These are phyloP conservation scores for Oscarella lobularis DNA, from an alignment of 37 sponge, comb jelly and placozoan species.

Conservation along the genomic window DNA sequence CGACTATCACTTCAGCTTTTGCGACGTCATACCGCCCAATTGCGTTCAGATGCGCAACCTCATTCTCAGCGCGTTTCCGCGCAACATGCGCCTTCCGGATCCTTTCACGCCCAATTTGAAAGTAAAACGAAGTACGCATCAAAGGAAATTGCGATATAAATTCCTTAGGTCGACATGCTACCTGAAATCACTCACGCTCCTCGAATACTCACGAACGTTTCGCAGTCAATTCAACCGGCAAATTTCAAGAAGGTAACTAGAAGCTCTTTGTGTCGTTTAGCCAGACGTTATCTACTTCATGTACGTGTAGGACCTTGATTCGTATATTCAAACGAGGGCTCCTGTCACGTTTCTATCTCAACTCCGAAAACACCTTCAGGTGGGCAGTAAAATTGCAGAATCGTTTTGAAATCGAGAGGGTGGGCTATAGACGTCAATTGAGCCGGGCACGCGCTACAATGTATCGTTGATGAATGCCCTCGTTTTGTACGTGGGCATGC, in stretches of 20 bases:
- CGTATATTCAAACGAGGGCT: slow-evolving; percentile 68
- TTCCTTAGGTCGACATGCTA: slow-evolving; percentile 80
- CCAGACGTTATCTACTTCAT: background rate
- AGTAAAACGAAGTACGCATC: slow-evolving; percentile 22
- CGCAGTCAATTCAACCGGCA: slow-evolving; percentile 48
- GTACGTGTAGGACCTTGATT: slow-evolving; percentile 58
- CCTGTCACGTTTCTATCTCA: slow-evolving; percentile 88
- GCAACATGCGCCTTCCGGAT: slow-evolving; percentile 97
- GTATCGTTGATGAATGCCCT: slow-evolving; percentile 89
- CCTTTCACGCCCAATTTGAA: slow-evolving; percentile 98
- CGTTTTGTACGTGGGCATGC: slow-evolving; percentile 86
- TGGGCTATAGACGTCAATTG: slow-evolving; percentile 12
- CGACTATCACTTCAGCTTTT: slow-evolving; percentile 98
- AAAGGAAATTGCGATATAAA: background rate
- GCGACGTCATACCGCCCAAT: slow-evolving; percentile 98
- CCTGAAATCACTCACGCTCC: slow-evolving; percentile 93
- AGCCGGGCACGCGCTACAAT: slow-evolving; percentile 68
- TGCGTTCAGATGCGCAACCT: slow-evolving; percentile 99
- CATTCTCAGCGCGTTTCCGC: slow-evolving; percentile 95
- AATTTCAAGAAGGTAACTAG: slow-evolving; percentile 63
- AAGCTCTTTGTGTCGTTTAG: background rate
- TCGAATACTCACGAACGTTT: slow-evolving; percentile 63
- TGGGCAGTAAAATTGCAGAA: slow-evolving; percentile 12
- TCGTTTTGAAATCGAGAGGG: background rate
- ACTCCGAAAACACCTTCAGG: slow-evolving; percentile 63